Evolutionary conservation across 2,797 vertebrate species (phyloP).

Genomic region (Cyclopterus lumpus): DNA sequence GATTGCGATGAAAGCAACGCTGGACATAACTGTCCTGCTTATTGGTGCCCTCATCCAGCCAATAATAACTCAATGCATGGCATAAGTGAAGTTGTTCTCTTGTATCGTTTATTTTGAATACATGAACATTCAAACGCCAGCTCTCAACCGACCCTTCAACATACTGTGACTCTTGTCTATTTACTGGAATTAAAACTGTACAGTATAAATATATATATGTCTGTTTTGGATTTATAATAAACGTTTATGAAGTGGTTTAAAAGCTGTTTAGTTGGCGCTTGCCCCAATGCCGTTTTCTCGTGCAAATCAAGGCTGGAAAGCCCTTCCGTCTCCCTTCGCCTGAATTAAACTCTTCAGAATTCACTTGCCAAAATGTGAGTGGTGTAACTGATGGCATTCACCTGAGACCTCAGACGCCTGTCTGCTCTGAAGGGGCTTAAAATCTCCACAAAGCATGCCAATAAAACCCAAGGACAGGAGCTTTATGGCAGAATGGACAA

Average conservation of each 20-base stretch:
- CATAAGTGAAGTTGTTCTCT: slow-evolving; percentile 25
- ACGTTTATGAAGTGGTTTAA: slow-evolving; percentile 45
- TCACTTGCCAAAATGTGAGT: slow-evolving; percentile 30
- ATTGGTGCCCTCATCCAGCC: slow-evolving; percentile 35
- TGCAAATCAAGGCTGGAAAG: no score
- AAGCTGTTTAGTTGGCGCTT: neutral
- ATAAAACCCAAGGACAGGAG: slow-evolving; percentile 61
- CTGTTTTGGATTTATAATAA: slow-evolving; percentile 70
- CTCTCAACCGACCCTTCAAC: slow-evolving; percentile 51
- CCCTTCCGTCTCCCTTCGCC: neutral
- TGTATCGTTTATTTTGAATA: slow-evolving; percentile 50
- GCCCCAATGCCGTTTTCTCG: neutral
- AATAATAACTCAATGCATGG: slow-evolving; percentile 61
- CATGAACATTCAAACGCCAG: slow-evolving; percentile 55
- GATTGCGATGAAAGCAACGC: slow-evolving; percentile 22
- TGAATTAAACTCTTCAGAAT: slow-evolving; percentile 22
- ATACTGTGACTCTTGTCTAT: slow-evolving; percentile 76
- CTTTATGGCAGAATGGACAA: slow-evolving; percentile 61
- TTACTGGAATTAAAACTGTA: slow-evolving; percentile 72
- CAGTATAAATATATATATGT: slow-evolving; percentile 47
- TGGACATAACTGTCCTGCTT: slow-evolving; percentile 37
- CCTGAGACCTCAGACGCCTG: slow-evolving; percentile 33
- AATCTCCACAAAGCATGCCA: slow-evolving; percentile 51
- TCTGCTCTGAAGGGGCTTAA: slow-evolving; percentile 51
- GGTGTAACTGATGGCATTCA: slow-evolving; percentile 32